Base-by-base conservation (phyloP, 2,888 invertebrate species). In the Lasioglossum malachurum region DNA sequence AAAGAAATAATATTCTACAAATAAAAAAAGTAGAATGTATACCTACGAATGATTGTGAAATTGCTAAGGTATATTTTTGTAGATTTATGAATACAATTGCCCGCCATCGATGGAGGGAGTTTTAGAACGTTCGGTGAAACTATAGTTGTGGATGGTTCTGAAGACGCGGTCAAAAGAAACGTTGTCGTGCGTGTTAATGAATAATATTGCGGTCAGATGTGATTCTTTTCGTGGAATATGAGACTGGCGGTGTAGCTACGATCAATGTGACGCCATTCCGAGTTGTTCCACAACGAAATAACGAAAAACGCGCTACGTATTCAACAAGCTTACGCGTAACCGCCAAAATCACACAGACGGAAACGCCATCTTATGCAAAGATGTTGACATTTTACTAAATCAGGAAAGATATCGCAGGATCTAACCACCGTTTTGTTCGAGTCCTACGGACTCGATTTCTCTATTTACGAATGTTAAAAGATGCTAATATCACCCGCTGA, bases 341-440 rank as follows among this genome's bases (percentile, higher is more conserved):
- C 94, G 94, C 94, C 94, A 94, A 94, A 94, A 94, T 91, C 92
- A 83, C 92, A 84, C 85, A 87, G 82, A 91, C 82, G 82, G 88
- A 90, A 93, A 93, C 94, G 94, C 94, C 94, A 94, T 94, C 94
- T 94, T 94, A 92, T 91, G 90, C 91, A 91, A 88, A 88, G 90
- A 94, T 94, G 94, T 94, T 94, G 94, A 94, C 93, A 93, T 93
- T 92, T 92, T 91, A 86, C 79, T 84, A 83, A 87, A 82, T 85
- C 71, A 35, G 67, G 71, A 74, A 80, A 83, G 77, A 76, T 77
- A 73, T 77, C 75, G 35, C 31, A 64, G 35, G 64, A 64, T 64
- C 72, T 77, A 81, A 87, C 77, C 46, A 60, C 41, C 82, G 75
- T 82, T 71, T 84, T 80, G 72, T 82, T 84, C 78, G 87, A 67